Base-by-base conservation (phyloP, 2,888 invertebrate genomes). In the Pseudanteris insignis region DNA sequence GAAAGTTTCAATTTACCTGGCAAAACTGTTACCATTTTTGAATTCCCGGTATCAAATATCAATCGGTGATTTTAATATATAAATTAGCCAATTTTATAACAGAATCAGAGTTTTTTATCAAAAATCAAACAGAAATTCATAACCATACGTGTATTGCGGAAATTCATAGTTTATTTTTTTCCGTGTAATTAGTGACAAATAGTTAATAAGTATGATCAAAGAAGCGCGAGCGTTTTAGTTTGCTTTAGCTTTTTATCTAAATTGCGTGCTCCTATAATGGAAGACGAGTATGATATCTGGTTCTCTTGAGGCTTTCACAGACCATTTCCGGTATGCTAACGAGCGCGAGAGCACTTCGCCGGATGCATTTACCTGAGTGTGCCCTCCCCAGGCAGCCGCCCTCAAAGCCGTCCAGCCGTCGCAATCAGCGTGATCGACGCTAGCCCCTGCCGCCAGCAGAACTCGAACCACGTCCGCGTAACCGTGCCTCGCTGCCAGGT, bases 321-420 rank as follows among this genome's bases (percentile, higher is more conserved):
- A 34, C 59, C 53, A 53, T 54, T 60, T 53, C 53, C 47, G 36
- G 47, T 60, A 54, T 43, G 53, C 48, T 54, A 53, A 53, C 60
- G 43, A 54, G 59, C 43, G 41, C 44, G 33, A 50, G 50, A 50
- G 58, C 37, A 59, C 51, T 51, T 32, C 36, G 59, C 26, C 47
- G 53, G 53, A 47, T 53, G 51, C 60, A 67, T 67, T 78, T 75
- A 88, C 88, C 83, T 92, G 90, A 1, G 90, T 90, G 73, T 96
- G 96, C 0, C 96, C 96, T 36, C 94, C 96, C 96, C 96, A 96
- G 7, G 96, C 94, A 11, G 96, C 94, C 2, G 96, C 94, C 48
- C 96, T 83, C 34, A 94, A 82, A 8, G 94, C 91, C 21, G 92
- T 93, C 96, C 94, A 94, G 21, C 94, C 94, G 73, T 94, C 94